phyloP scores from a whole-genome alignment of 2,113 vertebrate species.

The Gambusia holbrooki region DNA sequence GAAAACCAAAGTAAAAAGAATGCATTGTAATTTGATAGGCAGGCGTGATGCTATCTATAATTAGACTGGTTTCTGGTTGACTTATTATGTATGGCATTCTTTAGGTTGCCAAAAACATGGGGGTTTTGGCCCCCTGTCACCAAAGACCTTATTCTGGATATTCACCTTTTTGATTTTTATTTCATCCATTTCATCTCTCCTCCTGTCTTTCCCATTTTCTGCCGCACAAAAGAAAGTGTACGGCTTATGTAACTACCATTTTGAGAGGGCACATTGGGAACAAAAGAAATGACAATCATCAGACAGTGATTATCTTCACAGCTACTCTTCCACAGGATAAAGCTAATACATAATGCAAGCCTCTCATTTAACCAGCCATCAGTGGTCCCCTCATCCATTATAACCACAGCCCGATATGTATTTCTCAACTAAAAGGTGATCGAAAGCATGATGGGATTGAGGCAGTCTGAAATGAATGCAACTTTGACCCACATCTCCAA shows the following conservation, averaged over 20 bases:
- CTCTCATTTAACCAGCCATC: conserved; percentile 42
- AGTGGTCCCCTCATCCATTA: conserved; percentile 59
- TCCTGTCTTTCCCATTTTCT: conserved; percentile 8
- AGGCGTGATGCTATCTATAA: conserved; percentile 2
- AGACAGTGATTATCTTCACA: conserved; percentile 62
- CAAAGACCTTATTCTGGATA: conserved; percentile 4
- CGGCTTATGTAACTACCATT: conserved; percentile 52
- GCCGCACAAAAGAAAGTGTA: conserved; percentile 31
- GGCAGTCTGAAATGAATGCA: conserved; percentile 67
- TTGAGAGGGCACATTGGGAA: conserved; percentile 47
- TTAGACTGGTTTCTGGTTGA: conserved; percentile 1
- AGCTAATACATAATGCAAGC: conserved; percentile 67
- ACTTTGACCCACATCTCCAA: conserved; percentile 75
- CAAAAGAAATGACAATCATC: conserved; percentile 60
- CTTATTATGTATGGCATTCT: conserved; percentile 21
- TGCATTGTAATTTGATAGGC: neutral
- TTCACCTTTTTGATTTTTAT: neutral
- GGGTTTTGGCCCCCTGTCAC: neutral
- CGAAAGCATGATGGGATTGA: conserved; percentile 55
- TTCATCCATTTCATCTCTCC: neutral
- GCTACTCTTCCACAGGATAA: conserved; percentile 51
- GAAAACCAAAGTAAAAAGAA: conserved; percentile 4
- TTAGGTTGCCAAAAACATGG: conserved; percentile 1
- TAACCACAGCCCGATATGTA: conserved; percentile 58
- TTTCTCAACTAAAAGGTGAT: conserved; percentile 62